Evolutionary conservation across 1,140 invertebrate species (phyloP), one percentile per base, ranked within the genome.

Genomic region (Lepidotrigona ventralis): DNA sequence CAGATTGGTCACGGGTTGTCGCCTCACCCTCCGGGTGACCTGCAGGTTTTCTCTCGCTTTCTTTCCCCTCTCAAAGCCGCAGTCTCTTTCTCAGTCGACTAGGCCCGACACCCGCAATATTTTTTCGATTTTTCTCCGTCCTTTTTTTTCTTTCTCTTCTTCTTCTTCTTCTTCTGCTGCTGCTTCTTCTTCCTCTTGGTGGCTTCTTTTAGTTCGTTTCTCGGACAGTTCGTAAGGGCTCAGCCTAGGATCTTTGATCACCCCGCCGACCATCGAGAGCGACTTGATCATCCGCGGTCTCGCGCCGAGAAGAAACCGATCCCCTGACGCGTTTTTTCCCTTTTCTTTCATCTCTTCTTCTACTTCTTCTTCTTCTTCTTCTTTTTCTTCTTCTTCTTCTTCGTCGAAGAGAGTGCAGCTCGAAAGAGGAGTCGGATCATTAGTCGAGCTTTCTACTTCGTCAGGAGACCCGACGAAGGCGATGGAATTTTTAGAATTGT

Each of bases 1-100:
- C 86, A 90, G 91, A 92, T 92, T 92, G 91, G 91, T 92, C 91
- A 92, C 90, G 91, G 91, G 88, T 92, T 92, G 91, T 92, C 91
- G 90, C 90, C 90, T 92, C 89, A 91, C 88, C 86, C 91, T 90
- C 83, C 84, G 33, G 33, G 33, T 33, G 79, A 85, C 75, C 75
- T 60, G 63, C 72, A 53, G 46, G 12, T 58, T n/a, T n/a, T 81
- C 81, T 80, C 71, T 77, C 73, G 66, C 39, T 68, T 68, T 46
- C 56, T 75, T 56, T 53, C 53, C 26, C 23, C 56, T 70, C 54
- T 74, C 54, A 11, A 66, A 39, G 29, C 63, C 76, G 60, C 54
- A 60, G 39, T 56, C 60, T 54, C 39, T 66, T 53, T 74, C 64
- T 53, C 51, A 8, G 39, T 46, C 54, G 33, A 26, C 75, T n/a